Evolutionary conservation across 2,797 vertebrate species (phyloP), one percentile per base, ranked within the genome.

Genomic region (Sebastes goodei): DNA sequence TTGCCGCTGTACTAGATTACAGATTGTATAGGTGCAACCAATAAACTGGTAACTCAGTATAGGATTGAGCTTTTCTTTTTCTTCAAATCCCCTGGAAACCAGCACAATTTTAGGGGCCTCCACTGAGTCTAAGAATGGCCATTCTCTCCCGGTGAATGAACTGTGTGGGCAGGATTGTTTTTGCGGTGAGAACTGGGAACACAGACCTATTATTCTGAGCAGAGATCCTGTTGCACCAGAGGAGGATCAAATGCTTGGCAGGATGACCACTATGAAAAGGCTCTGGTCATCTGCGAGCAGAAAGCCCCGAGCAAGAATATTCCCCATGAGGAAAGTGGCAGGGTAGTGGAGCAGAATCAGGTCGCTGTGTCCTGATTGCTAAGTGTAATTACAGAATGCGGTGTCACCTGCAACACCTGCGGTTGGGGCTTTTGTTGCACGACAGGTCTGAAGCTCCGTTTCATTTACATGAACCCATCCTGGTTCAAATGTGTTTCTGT

Each of bases 301-400:
- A 81, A 57, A 81, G 76, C 55, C 81, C 71, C 15, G 7, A 86
- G 88, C 88, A 88, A 75, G 82, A 84, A 27, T 33, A 62, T 82
- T 81, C 64, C 88, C 81, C 74, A 2, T 33, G 81, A 81, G 57
- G 60, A 71, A 60, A 62, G 65, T 88, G 85, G 85, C 80, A 72
- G 66, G n/a, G 33, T 14, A 14, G 69, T 6, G 65, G 76, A 63
- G 25, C 33, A 57, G 63, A 86, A 82, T 82, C 71, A 69, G 81
- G 73, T 63, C 10, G 12, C 77, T 67, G 71, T 63, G 68, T 72
- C 74, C 81, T 84, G 75, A 89, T 82, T 69, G 77, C 66, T 52
- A 6, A 46, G 59, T 71, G 71, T 69, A 59, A 72, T 85, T 80
- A 72, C 68, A 59, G 65, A 74, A 78, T 33, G 32, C 42, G 32